Evolutionary conservation across 92 coral and sea anemone genomes (phyloP), one percentile per base, ranked within the genome.

Genomic region (Micromussa lordhowensis): DNA sequence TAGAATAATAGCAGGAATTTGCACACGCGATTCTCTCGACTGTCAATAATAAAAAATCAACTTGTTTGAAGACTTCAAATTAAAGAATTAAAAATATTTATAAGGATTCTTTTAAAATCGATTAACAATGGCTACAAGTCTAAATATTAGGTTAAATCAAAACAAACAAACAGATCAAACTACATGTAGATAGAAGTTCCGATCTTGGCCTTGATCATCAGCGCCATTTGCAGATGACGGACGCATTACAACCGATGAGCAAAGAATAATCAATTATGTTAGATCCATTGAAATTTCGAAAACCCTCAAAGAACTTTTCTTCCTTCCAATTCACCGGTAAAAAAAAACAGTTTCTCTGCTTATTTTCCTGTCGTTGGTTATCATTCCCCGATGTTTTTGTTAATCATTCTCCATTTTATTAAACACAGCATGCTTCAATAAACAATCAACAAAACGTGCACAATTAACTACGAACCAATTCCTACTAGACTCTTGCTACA

Each of bases 391-490:
- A 44, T 11, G 51, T 44, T 8, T 44, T 44, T 44, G 51, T 44
- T 44, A 4, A 40, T 4, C 0, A 64, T n/a, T 22, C 30, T 26
- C n/a, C 71, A 26, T 12, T n/a, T 72, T 26, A 68, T 22, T 35
- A 70, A 70, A 36, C 76, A 34, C 51, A 38, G 78, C 78, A 73
- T 73, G 78, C 53, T 38, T 73, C 21, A 15, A 31, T 71, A 19
- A 71, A 71, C 77, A 71, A 73, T 73, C 78, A 73, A 73, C 78
- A 73, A 73, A 73, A 22, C 15, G 51, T 28, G 78, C 26, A 34
- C n/a, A 34, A 35, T n/a, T n/a, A 32, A 48, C 24, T 71, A 71
- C 8, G 16, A 32, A 14, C 16, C 31, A n/a, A 35, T 73, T 78
- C 71, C 55, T 87, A 70, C 85, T 80, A 63, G 51, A 14, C 34